These are phyloP conservation scores for Tortricodes alternella DNA, from an alignment of 2,888 invertebrate species.

Conservation along the genomic window DNA sequence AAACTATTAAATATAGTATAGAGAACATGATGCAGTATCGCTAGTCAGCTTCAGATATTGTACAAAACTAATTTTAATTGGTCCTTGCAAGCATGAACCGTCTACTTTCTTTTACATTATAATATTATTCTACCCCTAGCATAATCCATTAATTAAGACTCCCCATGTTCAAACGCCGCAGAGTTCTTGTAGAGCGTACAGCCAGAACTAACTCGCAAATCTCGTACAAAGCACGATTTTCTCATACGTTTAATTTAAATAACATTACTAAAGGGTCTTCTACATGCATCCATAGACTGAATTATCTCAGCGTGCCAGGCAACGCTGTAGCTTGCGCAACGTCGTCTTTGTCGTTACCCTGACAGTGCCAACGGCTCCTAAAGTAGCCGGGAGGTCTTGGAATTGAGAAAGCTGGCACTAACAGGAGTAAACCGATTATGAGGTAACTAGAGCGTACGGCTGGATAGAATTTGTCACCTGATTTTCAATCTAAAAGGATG, in stretches of 20 bases:
- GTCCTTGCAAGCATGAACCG: too few species aligned
- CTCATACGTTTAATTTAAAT: slow-evolving; percentile 3
- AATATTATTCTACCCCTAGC: neutral
- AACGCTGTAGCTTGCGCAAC: slow-evolving; percentile 6
- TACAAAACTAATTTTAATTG: too few species aligned
- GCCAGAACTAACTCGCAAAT: neutral
- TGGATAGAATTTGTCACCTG: slow-evolving; percentile 6
- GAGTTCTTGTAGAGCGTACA: too few species aligned
- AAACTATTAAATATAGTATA: too few species aligned
- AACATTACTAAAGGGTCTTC: neutral
- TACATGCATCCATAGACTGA: slow-evolving; percentile 4
- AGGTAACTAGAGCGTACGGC: slow-evolving; percentile 7
- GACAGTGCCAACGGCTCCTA: slow-evolving; percentile 2
- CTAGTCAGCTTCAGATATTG: too few species aligned
- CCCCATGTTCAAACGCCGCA: neutral
- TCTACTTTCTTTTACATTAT: too few species aligned
- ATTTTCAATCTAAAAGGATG: too few species aligned
- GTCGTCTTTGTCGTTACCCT: slow-evolving; percentile 1
- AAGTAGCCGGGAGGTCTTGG: neutral
- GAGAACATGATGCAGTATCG: too few species aligned
- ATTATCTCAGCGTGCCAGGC: slow-evolving; percentile 7
- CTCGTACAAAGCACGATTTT: neutral
- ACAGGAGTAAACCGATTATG: slow-evolving; percentile 5
- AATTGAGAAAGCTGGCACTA: neutral
- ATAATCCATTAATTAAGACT: neutral